phyloP scores from a whole-genome alignment of 2,113 vertebrate species.

The Oryzias celebensis region DNA sequence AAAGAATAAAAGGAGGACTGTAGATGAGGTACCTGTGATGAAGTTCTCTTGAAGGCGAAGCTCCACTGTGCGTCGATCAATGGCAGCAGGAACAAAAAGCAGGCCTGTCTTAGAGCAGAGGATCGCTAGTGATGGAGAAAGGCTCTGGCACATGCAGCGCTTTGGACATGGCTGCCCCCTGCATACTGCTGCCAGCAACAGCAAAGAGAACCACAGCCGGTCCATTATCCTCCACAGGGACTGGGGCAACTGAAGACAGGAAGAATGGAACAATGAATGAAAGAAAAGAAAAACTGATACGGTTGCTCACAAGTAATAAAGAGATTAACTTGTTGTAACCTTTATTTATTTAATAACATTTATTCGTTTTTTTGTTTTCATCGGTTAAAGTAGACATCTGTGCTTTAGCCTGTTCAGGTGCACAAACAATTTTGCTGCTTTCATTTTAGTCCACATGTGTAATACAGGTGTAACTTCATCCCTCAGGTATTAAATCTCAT shows the following conservation, averaged over 20 bases:
- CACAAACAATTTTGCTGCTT: no score
- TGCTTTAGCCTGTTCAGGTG: no score
- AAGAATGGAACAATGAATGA: constrained; percentile 19
- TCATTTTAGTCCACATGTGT: no score
- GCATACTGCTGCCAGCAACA: constrained; percentile 78
- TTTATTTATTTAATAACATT: no score
- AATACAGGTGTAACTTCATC: no score
- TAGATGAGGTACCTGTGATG: constrained; percentile 76
- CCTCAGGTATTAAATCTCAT: no score
- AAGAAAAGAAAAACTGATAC: constrained; percentile 6
- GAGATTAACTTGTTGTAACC: background rate
- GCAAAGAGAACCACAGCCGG: constrained; percentile 78
- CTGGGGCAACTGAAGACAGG: constrained; percentile 64
- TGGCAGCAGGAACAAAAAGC: constrained; percentile 89
- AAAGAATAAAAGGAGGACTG: no score
- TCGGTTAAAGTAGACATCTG: no score
- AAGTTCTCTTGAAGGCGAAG: constrained; percentile 93
- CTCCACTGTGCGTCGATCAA: constrained; percentile 91
- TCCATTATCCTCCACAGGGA: constrained; percentile 80
- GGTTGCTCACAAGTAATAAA: background rate
- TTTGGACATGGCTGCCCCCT: constrained; percentile 86
- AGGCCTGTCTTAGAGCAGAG: constrained; percentile 93
- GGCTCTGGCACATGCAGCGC: constrained; percentile 91
- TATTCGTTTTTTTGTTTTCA: no score
- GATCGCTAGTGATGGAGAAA: constrained; percentile 89